Evolutionary conservation across 2,888 invertebrate species (phyloP), one percentile per base, ranked within the genome.

Genomic region (Eupithecia insigniata): DNA sequence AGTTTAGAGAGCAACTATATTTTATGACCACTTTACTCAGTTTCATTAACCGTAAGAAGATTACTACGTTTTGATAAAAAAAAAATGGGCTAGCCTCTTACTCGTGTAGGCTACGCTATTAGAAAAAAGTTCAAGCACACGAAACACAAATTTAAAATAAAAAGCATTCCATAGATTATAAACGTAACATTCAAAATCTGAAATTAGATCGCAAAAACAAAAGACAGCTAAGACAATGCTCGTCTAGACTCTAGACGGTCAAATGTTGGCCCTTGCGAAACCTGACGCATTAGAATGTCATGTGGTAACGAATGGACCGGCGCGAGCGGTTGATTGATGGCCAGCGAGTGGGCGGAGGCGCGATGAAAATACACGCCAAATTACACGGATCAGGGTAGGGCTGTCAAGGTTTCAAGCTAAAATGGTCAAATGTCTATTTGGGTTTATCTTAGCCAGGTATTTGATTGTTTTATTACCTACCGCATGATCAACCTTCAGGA

Each of bases 281-380:
- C 84, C 82, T 82, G 82, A 68, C 83, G 87, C 89, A 92, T 92
- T 92, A 92, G 89, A 90, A 88, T 87, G 92, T 91, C 92, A 89
- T 86, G 87, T 84, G 87, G 86, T 88, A 90, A 90, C 87, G 85
- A 87, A 89, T 86, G 85, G 81, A 80, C 77, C 76, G 78, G 74
- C 64, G 79, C 81, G 88, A 83, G 83, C 83, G 82, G 26, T 77
- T 92, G 93, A 93, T 92, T 92, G 92, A 92, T 93, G 85, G 87
- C 82, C 76, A 71, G 72, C 77, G 88, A 85, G 90, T 90, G 86
- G 89, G 91, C 87, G 88, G 88, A 75, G 77, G 83, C 84, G 86
- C 84, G 87, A 89, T 88, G 89, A 90, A 89, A 89, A 89, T 87
- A 85, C 83, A 82, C 84, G 88, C 89, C 87, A 89, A 89, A 90